Base-by-base conservation (phyloP, 2,113 vertebrate genomes). In the Heliornis fulica region DNA sequence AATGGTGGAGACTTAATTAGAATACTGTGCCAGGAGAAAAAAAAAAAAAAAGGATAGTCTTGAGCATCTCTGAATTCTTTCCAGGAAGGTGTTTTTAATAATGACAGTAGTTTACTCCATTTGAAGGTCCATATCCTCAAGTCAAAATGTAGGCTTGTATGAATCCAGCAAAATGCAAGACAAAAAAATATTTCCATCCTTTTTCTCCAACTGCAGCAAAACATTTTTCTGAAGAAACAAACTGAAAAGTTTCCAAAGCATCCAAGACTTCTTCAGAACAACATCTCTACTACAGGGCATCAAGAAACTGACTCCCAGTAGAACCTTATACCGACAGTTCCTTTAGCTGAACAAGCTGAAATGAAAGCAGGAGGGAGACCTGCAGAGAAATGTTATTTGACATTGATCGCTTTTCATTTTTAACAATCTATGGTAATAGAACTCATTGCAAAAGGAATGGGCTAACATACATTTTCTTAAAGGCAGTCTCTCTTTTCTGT, bases 41-140 rank as follows among this genome's bases (percentile, higher is more conserved):
- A 81, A 89, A 82, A 10, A 65, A n/a, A 57, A 81, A 89, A 82
- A 94, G 3, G 84, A 65, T 15, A 87, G 74, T 34, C 63, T 83
- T 90, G 63, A 93, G 88, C 82, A 91, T 93, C 90, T 96, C 92
- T 74, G 88, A 96, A 88, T 94, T 93, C 82, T 95, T 96, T 96
- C 93, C 94, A 97, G 87, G 71, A 95, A 95, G 92, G 59, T 90
- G 82, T 93, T 96, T 95, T 96, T 94, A 96, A 96, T 93, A 96
- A 94, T 77, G 64, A 87, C 54, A 80, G 78, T 69, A 95, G 90
- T 96, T 94, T 95, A 95, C 68, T 89, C 64, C 64, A 83, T 81
- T 96, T 90, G 90, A 74, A 96, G 90, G 92, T 90, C 88, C 46
- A 46, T 91, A 93, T 92, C 79, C 89, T 93, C 54, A 36, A 93